phyloP scores from a whole-genome alignment of 2,797 vertebrate species.

The Sphenopsis melanotis region DNA sequence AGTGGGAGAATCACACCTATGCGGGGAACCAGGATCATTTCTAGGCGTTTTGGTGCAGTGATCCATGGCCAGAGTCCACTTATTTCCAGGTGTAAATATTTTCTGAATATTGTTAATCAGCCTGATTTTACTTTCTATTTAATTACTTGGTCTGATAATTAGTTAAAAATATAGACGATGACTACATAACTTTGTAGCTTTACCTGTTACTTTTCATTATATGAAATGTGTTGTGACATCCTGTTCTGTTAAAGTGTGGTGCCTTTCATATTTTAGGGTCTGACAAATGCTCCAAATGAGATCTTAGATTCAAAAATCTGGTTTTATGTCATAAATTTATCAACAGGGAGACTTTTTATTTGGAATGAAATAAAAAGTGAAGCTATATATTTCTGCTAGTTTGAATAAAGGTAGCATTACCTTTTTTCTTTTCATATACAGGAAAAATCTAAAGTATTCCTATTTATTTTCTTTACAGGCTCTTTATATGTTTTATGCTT shows the following conservation, averaged over 20 bases:
- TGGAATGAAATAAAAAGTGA: not conserved
- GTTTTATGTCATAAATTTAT: not conserved
- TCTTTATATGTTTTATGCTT: constrained; percentile 97
- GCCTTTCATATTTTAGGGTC: not conserved
- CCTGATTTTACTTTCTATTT: not conserved
- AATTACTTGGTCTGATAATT: not conserved
- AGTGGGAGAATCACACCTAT: not conserved
- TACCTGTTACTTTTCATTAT: not conserved
- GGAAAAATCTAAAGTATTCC: not conserved
- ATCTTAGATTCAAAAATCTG: not conserved
- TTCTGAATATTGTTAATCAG: not conserved
- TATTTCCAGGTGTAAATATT: not conserved
- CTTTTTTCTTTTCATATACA: not conserved
- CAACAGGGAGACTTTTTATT: not conserved
- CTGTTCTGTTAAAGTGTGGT: not conserved
- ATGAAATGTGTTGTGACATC: not conserved
- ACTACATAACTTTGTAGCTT: not conserved
- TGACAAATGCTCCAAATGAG: not conserved
- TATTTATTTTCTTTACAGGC: constrained; percentile 74
- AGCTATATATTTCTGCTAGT: not conserved
- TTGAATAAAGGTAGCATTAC: not conserved
- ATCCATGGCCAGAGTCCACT: not conserved
- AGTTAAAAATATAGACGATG: not conserved
- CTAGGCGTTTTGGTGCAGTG: not conserved
- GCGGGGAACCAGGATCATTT: not conserved